Percentiles rank a stretch among this genome's conserved stretches.
Evolutionary conservation across 2,113 vertebrate genomes (phyloP).

Genomic region (Sprattus sprattus): DNA sequence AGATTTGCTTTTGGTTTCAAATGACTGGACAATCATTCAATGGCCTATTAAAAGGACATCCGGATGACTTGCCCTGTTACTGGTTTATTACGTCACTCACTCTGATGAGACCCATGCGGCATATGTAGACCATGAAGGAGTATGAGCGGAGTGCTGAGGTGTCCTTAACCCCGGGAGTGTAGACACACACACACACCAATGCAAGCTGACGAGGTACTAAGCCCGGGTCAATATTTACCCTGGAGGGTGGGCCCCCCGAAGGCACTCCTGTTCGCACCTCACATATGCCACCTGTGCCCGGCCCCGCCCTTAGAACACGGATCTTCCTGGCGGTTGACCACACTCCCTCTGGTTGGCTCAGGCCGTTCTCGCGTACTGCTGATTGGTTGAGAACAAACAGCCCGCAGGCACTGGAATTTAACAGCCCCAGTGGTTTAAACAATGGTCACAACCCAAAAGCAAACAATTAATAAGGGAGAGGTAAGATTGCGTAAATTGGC

Average conservation of each 20-base stretch:
- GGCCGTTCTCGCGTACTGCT: neutral
- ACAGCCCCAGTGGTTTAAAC: neutral
- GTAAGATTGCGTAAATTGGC: neutral
- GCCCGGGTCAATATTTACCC: constrained; percentile 70
- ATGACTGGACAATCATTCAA: neutral
- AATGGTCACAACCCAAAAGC: neutral
- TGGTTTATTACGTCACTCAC: neutral
- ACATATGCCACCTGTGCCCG: constrained; percentile 51
- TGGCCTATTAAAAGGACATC: neutral
- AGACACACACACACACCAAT: neutral
- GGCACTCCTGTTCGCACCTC: constrained; percentile 53
- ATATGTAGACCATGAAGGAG: neutral
- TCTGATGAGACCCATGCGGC: neutral
- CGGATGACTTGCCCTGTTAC: neutral
- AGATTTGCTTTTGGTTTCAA: neutral
- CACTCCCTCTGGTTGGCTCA: constrained; percentile 8
- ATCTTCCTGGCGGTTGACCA: constrained; percentile 51
- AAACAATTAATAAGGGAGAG: constrained; percentile 15
- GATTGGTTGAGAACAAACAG: constrained; percentile 10
- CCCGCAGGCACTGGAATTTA: neutral
- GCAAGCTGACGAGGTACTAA: constrained; percentile 46
- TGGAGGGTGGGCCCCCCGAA: constrained; percentile 50
- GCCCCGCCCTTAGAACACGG: constrained; percentile 68
- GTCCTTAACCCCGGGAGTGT: constrained; percentile 54
- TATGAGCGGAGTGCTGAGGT: constrained; percentile 61